phyloP scores from a whole-genome alignment of 2,888 invertebrate genomes.

The Rhagonycha fulva region DNA sequence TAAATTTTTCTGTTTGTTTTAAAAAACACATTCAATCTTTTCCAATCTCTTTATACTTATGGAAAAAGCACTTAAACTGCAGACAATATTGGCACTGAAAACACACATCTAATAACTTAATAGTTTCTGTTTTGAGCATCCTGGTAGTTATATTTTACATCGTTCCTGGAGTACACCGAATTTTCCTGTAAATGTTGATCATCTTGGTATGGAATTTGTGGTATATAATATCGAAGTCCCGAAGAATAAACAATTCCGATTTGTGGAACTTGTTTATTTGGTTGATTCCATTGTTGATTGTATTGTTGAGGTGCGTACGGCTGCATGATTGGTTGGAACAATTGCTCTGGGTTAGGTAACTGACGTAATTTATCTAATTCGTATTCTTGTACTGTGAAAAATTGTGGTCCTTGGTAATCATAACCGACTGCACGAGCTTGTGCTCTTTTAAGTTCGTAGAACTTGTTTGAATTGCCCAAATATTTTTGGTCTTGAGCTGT shows the following conservation, averaged over 20 bases:
- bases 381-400: slow-evolving; percentile 51
- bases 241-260: slow-evolving; percentile 53
- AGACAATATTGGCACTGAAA: slow-evolving; percentile 3
- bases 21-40: neutral
- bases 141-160: slow-evolving; percentile 41
- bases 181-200: slow-evolving; percentile 42
- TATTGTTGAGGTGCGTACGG: slow-evolving; percentile 10
- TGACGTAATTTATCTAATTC: slow-evolving; percentile 39
- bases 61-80: neutral
- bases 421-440: slow-evolving; percentile 43
- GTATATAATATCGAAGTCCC: slow-evolving; percentile 53
- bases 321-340: slow-evolving; percentile 26
- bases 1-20: neutral
- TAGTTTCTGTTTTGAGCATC: slow-evolving; percentile 29
- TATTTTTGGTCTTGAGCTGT: slow-evolving; percentile 51
- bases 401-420: slow-evolving; percentile 51
- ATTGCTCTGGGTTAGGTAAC: slow-evolving; percentile 34
- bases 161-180: slow-evolving; percentile 50
- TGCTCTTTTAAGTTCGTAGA: slow-evolving; percentile 43
- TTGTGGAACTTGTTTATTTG: slow-evolving; percentile 43
- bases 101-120: slow-evolving; percentile 8
- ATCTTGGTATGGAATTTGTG: slow-evolving; percentile 46
- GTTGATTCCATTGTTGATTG: slow-evolving; percentile 10
- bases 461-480: slow-evolving; percentile 44
- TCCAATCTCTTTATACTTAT: neutral